phyloP scores from a whole-genome alignment of 2,888 invertebrate genomes.

The Amphipoea lucens region DNA sequence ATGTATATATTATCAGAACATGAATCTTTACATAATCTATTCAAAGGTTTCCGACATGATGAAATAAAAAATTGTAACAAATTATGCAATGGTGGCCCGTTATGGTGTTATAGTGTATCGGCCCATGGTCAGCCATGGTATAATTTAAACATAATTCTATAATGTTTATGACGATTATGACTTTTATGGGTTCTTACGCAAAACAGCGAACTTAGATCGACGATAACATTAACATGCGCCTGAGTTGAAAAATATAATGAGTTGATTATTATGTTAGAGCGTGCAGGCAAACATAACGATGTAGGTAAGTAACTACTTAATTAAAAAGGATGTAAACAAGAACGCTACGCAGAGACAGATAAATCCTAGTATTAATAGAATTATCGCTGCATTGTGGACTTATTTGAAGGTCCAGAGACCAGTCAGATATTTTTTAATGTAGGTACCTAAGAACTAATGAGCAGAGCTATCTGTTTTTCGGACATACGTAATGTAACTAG shows the following conservation, averaged over 20 bases:
- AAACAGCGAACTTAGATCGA: constrained; percentile 55
- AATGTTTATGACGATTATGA: constrained; percentile 67
- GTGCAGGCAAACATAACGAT: constrained; percentile 36
- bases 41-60: constrained; percentile 36
- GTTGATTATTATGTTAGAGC: constrained; percentile 40
- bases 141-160: constrained; percentile 69
- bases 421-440: not conserved
- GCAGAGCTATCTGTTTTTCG: not conserved
- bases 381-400: not conserved
- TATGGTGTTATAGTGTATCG: constrained; percentile 57
- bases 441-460: not conserved
- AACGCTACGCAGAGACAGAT: too few species aligned
- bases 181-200: constrained; percentile 63
- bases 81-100: constrained; percentile 55
- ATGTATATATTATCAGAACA: constrained; percentile 28
- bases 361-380: not conserved
- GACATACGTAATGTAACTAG: not conserved
- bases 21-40: constrained; percentile 47
- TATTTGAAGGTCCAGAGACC: not conserved
- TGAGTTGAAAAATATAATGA: constrained; percentile 50
- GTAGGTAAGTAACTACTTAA: constrained; percentile 7
- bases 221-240: constrained; percentile 51
- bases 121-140: constrained; percentile 54
- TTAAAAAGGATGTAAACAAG: constrained; percentile 12
- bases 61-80: constrained; percentile 51